These are phyloP conservation scores for Lymantria dispar DNA, from an alignment of 2,888 invertebrate species.

Conservation along the genomic window DNA sequence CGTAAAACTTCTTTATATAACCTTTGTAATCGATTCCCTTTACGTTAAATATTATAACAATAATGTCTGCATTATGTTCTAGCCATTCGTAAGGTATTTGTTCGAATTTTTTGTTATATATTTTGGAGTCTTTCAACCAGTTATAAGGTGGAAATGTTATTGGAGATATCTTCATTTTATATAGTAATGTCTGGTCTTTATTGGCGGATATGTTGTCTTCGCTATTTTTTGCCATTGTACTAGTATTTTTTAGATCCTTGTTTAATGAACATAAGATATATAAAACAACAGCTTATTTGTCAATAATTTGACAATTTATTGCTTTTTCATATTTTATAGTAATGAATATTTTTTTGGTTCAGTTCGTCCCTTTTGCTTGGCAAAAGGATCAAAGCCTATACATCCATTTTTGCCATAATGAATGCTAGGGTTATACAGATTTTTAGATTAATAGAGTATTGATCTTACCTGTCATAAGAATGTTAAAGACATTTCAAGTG, in stretches of 20 bases:
- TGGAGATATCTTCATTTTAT: not conserved
- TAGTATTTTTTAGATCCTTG: not conserved
- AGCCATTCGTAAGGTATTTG: slow-evolving; percentile 50
- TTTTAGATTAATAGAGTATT: no score
- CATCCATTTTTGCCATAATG: no score
- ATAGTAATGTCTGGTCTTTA: not conserved
- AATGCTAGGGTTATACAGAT: no score
- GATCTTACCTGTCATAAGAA: no score
- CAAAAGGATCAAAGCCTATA: no score
- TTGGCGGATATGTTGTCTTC: not conserved
- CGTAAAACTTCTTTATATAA: slow-evolving; percentile 56
- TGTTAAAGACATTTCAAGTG: no score
- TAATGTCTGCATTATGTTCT: slow-evolving; percentile 48
- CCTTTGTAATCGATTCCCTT: slow-evolving; percentile 53
- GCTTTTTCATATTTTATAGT: not conserved
- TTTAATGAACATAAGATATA: not conserved
- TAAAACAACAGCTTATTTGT: not conserved
- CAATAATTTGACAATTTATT: not conserved
- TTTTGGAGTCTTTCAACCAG: slow-evolving; percentile 51
- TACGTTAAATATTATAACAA: slow-evolving; percentile 58
- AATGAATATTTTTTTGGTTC: no score
- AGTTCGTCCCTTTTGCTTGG: no score
- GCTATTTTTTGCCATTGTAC: not conserved
- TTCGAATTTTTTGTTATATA: slow-evolving; percentile 52
- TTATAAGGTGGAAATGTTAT: slow-evolving; percentile 33